phyloP scores from a whole-genome alignment of 1,140 invertebrate genomes.

The Drepana arcuata region DNA sequence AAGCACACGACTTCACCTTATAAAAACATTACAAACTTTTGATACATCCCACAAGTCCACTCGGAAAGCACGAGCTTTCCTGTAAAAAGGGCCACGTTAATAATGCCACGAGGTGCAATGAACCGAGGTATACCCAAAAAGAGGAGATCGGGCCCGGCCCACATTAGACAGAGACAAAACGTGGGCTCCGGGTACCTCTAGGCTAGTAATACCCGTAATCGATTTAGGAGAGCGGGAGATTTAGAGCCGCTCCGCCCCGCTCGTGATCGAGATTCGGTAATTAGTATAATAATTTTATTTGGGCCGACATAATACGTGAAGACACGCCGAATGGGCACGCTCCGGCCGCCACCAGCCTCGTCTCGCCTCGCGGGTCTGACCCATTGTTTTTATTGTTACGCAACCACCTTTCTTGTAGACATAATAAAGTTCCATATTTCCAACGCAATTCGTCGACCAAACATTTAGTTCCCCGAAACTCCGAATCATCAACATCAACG shows the following conservation, averaged over 20 bases:
- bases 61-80: neutral
- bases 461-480: constrained; percentile 27
- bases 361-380: too few species aligned
- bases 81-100: neutral
- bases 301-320: constrained; percentile 22
- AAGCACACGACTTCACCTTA: constrained; percentile 12
- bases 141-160: constrained; percentile 33
- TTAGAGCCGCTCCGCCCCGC: constrained; percentile 39
- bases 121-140: constrained; percentile 45
- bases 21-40: constrained; percentile 9
- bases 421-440: constrained; percentile 27
- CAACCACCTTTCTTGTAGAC: constrained; percentile 15
- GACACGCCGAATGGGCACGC: constrained; percentile 14
- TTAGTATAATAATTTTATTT: constrained; percentile 51
- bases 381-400: constrained; percentile 11
- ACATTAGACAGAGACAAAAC: constrained; percentile 54
- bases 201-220: constrained; percentile 47
- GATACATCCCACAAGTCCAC: too few species aligned
- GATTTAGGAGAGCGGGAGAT: constrained; percentile 46
- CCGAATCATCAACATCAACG: constrained; percentile 16
- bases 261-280: constrained; percentile 41
- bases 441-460: constrained; percentile 17
- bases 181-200: constrained; percentile 31
- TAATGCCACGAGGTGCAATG: constrained; percentile 39
- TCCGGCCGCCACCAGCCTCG: too few species aligned